A percentile compares a stretch with the other conserved stretches of the same genome.
Conservation (phyloP, 1,140 invertebrate species). For the Ruditapes philippinarum region DNA sequence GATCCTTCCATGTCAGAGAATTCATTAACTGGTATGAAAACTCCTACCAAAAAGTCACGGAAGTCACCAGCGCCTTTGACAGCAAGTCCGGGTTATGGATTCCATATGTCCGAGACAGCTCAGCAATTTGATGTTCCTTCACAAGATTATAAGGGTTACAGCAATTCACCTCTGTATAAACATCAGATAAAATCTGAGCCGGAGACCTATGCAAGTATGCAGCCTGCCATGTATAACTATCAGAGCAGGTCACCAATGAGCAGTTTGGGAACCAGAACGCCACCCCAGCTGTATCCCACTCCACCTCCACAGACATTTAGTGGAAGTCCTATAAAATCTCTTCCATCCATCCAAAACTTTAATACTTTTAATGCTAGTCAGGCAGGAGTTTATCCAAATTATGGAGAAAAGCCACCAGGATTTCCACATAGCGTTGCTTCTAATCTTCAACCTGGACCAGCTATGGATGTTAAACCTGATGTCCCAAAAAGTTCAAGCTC, state of each 20-base stretch:
- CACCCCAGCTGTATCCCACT: slow-evolving; percentile 49
- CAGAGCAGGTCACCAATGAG: slow-evolving; percentile 36
- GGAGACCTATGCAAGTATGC: slow-evolving; percentile 53
- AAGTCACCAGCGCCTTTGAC: slow-evolving; percentile 39
- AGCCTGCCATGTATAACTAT: slow-evolving; percentile 55
- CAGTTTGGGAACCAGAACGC: not conserved
- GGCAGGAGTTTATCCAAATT: slow-evolving; percentile 26
- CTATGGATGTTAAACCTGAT: not conserved
- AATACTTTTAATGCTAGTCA: not conserved
- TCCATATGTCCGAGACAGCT: not conserved
- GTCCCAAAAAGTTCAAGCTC: not conserved
- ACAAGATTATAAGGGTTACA: slow-evolving; percentile 57
- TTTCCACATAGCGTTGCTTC: slow-evolving; percentile 2
- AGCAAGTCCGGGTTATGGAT: slow-evolving; percentile 20
- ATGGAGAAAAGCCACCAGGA: not conserved
- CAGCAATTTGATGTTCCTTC: slow-evolving; percentile 49
- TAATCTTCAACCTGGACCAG: not conserved
- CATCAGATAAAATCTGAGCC: slow-evolving; percentile 15
- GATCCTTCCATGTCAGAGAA: not conserved
- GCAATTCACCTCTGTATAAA: slow-evolving; percentile 38
- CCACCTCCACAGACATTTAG: slow-evolving; percentile 44
- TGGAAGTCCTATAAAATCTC: slow-evolving; percentile 45
- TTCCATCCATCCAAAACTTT: slow-evolving; percentile 27
- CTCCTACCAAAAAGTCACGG: slow-evolving; percentile 31
- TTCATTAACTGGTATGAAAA: slow-evolving; percentile 11